Conservation (phyloP, 2,113 vertebrate genomes). For the Crotophaga sulcirostris region DNA sequence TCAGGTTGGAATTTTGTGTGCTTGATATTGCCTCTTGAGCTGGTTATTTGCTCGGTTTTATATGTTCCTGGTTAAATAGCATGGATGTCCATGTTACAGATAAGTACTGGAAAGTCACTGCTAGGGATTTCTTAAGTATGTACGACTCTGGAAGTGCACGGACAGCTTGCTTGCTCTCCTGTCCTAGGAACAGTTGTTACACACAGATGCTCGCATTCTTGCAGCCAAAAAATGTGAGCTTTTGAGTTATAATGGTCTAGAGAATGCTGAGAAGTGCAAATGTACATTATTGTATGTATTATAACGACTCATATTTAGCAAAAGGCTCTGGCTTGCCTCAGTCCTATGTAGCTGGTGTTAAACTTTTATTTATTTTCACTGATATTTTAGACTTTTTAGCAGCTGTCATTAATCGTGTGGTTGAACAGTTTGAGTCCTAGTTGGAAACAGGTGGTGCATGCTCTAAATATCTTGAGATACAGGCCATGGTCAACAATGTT, state of each 20-base stretch:
- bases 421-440: constrained; percentile 68
- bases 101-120: background rate
- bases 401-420: constrained; percentile 76
- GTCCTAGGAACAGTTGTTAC: background rate
- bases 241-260: background rate
- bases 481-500: constrained; percentile 51
- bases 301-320: background rate
- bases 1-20: background rate
- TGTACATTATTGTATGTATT: background rate
- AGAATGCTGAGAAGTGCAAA: background rate
- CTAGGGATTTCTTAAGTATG: background rate
- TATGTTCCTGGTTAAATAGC: background rate
- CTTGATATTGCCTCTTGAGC: background rate
- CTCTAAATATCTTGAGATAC: constrained; percentile 60
- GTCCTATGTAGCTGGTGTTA: background rate
- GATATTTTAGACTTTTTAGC: constrained; percentile 66
- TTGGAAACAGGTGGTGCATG: constrained; percentile 74
- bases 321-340: constrained; percentile 24
- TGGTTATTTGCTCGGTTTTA: background rate
- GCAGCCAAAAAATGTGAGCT: background rate
- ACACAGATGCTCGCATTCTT: fast-evolving
- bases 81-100: background rate
- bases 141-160: background rate
- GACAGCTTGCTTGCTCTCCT: background rate
- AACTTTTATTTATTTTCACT: constrained; percentile 36